phyloP scores from a whole-genome alignment of 1,140 invertebrate genomes.

The Pissodes strobi region DNA sequence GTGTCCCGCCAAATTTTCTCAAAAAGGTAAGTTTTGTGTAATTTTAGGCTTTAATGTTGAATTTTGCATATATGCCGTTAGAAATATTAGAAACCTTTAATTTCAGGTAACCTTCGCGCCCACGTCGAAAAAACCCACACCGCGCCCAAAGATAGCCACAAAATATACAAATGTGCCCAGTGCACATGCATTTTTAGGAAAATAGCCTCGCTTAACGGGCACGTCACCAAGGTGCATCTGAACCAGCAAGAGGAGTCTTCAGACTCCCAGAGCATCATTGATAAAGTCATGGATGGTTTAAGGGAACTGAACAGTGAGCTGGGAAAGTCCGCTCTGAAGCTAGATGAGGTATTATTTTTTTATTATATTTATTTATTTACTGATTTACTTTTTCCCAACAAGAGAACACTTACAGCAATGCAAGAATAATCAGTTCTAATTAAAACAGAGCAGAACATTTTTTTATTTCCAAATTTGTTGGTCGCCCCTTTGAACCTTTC shows the following conservation, averaged over 20 bases:
- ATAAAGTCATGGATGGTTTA: conserved; percentile 40
- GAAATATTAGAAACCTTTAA: neutral
- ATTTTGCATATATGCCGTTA: neutral
- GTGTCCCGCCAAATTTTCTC: conserved; percentile 71
- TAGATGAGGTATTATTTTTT: conserved; percentile 1
- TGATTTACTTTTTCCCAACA: too few relatives aligned
- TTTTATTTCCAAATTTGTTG: too few relatives aligned
- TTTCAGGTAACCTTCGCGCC: conserved; percentile 67
- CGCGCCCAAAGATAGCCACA: conserved; percentile 56
- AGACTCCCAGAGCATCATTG: conserved; percentile 17
- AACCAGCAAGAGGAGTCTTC: conserved; percentile 12
- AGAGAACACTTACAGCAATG: too few relatives aligned
- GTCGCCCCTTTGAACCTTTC: too few relatives aligned
- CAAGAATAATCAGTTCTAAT: too few relatives aligned
- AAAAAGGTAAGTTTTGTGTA: conserved; percentile 61
- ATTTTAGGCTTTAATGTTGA: neutral
- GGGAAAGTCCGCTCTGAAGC: conserved; percentile 1
- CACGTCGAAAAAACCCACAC: conserved; percentile 73
- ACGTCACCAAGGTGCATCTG: conserved; percentile 61
- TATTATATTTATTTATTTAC: too few relatives aligned
- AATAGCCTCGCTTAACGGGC: conserved; percentile 72
- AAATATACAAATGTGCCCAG: conserved; percentile 65
- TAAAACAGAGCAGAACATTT: too few relatives aligned
- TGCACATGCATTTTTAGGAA: conserved; percentile 74
- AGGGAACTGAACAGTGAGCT: conserved; percentile 39